phyloP scores from a whole-genome alignment of 2,113 vertebrate species.

The Naja naja region DNA sequence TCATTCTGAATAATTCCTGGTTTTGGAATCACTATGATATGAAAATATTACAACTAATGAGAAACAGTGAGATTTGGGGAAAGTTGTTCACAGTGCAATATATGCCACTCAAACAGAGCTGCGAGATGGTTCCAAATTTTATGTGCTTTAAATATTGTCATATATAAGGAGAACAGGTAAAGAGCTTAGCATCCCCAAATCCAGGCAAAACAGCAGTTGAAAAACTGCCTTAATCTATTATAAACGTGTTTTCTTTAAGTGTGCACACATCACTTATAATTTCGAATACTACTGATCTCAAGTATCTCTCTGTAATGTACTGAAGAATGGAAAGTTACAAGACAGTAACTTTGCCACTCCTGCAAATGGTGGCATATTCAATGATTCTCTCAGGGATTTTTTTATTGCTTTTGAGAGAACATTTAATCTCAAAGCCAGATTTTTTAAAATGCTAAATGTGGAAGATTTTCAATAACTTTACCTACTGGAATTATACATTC shows the following conservation, averaged over 20 bases:
- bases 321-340: not conserved
- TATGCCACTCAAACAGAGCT: not conserved
- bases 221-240: not conserved
- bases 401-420: not conserved
- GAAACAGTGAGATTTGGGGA: not conserved
- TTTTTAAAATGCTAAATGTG: not conserved
- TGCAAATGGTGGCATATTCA: not conserved
- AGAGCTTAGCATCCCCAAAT: not conserved
- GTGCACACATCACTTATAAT: not conserved
- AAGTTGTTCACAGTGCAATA: not conserved
- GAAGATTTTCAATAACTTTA: not conserved
- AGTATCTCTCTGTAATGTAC: not conserved
- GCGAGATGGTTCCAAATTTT: no score
- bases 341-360: no score
- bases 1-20: not conserved
- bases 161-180: not conserved
- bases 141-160: no score
- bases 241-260: not conserved
- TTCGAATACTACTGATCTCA: not conserved
- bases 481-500: not conserved
- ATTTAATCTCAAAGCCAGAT: not conserved
- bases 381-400: not conserved
- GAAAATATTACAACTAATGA: not conserved
- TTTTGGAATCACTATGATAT: not conserved
- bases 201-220: not conserved